Evolutionary conservation across 2,888 invertebrate genomes (phyloP), one percentile per base, ranked within the genome.

Genomic region (Nudaria mundana): DNA sequence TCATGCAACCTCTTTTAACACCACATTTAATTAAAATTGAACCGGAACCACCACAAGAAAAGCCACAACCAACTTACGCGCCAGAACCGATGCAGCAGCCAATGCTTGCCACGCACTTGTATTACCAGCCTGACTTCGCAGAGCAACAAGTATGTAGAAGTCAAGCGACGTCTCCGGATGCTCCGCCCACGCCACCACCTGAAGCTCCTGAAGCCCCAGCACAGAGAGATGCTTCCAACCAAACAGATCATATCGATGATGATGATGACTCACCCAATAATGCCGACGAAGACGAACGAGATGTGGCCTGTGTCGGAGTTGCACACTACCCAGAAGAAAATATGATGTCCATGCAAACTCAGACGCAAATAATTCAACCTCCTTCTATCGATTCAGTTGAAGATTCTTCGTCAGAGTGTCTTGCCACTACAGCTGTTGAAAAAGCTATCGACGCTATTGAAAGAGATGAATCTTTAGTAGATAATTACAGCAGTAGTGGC

Each of bases 201-300:
- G 88, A 89, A 43, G 81, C 81, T 2, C 85, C 91, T 1, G 91
- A 92, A 45, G 84, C 89, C 3, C 92, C 92, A 20, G 94, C 94
- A n/a, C 95, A 86, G 26, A 77, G 92, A 70, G 95, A 95, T 63
- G 95, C 95, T 0, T 94, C 94, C 35, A 95, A 95, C 67, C 95
- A 96, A 80, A 95, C 95, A 0, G 95, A 95, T 63, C 92, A 94
- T 12, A 92, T 93, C 0, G 91, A 91, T 60, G 93, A 93, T 56
- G 94, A 94, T 38, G 93, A 94, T 51, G 94, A 89, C 41, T 81
- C 85, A 0, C 86, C 80, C 0, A 84, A 83, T 43, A 81, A 82
- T 7, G 82, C 84, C 1, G 87, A 88, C 40, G 86, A 88, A 28
- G 84, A 87, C 34, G 87, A 87, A 55, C 66, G 85, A 18, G 83